Percentiles rank a stretch among this genome's conserved stretches.
Evolutionary conservation across 2,113 vertebrate species (phyloP).

Genomic region (Callionymus lyra): DNA sequence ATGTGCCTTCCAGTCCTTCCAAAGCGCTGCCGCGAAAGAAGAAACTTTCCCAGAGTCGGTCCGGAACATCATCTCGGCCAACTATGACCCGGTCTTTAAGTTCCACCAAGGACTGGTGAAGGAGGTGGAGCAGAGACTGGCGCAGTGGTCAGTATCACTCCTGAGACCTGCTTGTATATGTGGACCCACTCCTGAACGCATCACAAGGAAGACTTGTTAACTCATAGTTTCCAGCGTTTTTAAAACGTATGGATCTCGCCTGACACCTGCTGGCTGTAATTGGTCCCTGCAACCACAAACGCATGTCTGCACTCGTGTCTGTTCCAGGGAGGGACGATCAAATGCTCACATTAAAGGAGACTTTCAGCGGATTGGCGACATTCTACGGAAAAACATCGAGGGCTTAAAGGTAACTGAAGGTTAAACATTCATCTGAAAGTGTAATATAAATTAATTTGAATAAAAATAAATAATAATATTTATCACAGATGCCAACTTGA

Average conservation of each 20-base stretch:
- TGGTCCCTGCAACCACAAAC: not conserved
- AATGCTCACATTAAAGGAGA: constrained; percentile 87
- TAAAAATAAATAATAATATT: no score
- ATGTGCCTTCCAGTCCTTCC: constrained; percentile 71
- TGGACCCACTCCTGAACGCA: not conserved
- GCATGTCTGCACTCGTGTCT: not conserved
- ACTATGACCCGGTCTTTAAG: constrained; percentile 86
- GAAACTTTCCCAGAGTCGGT: constrained; percentile 78
- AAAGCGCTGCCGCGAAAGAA: constrained; percentile 71
- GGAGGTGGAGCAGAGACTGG: constrained; percentile 87
- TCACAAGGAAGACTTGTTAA: not conserved
- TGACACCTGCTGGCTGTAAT: constrained; percentile 33
- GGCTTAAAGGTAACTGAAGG: constrained; percentile 77
- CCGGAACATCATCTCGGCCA: constrained; percentile 74
- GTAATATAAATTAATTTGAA: no score
- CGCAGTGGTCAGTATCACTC: constrained; percentile 76
- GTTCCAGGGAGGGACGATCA: constrained; percentile 83
- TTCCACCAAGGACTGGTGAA: constrained; percentile 89
- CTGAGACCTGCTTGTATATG: not conserved
- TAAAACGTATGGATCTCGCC: not conserved
- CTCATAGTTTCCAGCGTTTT: constrained; percentile 12
- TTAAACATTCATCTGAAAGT: no score
- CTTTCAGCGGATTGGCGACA: constrained; percentile 84
- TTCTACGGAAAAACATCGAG: constrained; percentile 88
- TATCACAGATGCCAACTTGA: no score